Percentiles rank a stretch among this genome's conserved stretches.
Conservation (phyloP, 2,113 vertebrate genomes). For the Salminus brasiliensis region DNA sequence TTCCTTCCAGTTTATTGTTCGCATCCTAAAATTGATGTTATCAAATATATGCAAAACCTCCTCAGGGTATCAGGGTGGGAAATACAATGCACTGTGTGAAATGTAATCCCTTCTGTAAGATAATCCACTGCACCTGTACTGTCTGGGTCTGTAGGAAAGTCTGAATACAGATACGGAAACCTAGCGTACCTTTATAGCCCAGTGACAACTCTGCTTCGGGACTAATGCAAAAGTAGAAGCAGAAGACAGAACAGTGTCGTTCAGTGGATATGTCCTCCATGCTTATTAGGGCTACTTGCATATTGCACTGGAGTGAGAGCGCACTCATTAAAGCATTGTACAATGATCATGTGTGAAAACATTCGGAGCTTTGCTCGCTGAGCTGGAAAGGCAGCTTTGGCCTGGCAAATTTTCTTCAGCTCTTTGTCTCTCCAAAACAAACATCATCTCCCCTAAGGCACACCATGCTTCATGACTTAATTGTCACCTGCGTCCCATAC, state of each 20-base stretch:
- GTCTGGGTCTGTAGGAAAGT: background rate
- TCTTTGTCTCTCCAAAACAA: constrained; percentile 1
- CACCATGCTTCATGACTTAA: background rate
- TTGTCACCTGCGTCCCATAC: background rate
- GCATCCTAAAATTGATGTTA: background rate
- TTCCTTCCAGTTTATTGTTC: background rate
- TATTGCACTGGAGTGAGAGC: background rate
- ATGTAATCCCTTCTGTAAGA: constrained; percentile 21
- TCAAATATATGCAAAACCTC: background rate
- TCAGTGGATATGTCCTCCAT: background rate
- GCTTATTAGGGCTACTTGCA: background rate
- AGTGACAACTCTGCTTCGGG: too few relatives aligned
- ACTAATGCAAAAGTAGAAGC: too few relatives aligned
- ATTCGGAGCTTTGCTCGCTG: background rate
- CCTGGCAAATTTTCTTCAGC: background rate
- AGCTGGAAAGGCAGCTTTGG: constrained; percentile 4
- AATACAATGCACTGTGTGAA: constrained; percentile 12
- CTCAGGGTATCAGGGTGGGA: constrained; percentile 10
- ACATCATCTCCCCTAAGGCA: background rate
- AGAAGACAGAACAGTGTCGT: background rate
- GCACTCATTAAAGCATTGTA: background rate
- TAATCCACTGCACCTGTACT: background rate
- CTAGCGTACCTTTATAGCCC: background rate
- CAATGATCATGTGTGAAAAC: background rate
- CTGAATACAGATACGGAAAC: constrained; percentile 3